phyloP scores from a whole-genome alignment of 2,797 vertebrate genomes.

The Smutsia gigantea region DNA sequence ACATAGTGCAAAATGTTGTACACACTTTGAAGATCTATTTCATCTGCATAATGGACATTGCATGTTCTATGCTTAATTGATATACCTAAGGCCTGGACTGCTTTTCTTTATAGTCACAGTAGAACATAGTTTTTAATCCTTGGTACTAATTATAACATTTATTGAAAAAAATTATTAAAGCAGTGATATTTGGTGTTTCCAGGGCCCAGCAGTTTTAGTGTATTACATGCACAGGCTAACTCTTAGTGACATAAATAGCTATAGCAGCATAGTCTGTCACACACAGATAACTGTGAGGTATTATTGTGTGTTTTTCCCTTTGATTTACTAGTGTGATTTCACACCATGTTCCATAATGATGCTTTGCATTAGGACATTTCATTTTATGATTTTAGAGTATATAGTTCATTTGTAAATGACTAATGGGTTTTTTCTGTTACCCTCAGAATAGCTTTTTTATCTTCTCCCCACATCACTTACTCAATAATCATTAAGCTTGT shows the following conservation, averaged over 20 bases:
- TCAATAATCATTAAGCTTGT: not conserved
- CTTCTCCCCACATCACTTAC: not conserved
- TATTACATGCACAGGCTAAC: not conserved
- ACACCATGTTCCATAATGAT: not conserved
- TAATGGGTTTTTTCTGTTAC: not conserved
- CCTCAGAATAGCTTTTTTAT: not conserved
- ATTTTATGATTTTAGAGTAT: not conserved
- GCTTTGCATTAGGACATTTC: not conserved
- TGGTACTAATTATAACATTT: not conserved
- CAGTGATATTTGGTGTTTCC: not conserved
- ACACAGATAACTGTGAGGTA: not conserved
- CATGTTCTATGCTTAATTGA: not conserved
- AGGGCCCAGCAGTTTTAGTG: not conserved
- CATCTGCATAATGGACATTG: not conserved
- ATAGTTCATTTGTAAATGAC: not conserved
- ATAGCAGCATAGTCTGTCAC: not conserved
- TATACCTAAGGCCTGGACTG: not conserved
- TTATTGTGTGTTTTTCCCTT: not conserved
- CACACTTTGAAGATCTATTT: not conserved
- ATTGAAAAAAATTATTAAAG: slow-evolving; percentile 51
- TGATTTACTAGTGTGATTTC: not conserved
- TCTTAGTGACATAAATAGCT: not conserved
- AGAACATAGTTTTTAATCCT: not conserved
- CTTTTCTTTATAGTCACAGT: not conserved
- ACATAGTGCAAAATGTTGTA: not conserved